Evolutionary conservation across 2,797 vertebrate genomes (phyloP).

Genomic region (Erethizon dorsatum): DNA sequence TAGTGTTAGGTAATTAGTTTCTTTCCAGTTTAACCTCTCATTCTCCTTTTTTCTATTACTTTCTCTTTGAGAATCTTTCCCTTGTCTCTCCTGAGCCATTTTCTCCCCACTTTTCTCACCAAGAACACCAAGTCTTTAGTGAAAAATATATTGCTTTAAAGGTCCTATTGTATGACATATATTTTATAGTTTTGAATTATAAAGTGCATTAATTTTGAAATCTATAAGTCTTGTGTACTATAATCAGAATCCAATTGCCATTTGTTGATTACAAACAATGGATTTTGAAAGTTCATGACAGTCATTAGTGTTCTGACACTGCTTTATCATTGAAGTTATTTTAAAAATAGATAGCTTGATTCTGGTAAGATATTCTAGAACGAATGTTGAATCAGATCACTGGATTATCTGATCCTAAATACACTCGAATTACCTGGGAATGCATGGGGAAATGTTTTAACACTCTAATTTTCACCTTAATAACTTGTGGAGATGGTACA

Average conservation of each 20-base stretch:
- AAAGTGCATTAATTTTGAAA: neutral
- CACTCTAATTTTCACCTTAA: neutral
- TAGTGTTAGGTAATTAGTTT: neutral
- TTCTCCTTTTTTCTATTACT: neutral
- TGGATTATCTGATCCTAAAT: neutral
- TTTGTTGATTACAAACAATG: neutral
- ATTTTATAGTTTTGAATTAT: slow-evolving; percentile 46
- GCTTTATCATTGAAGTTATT: neutral
- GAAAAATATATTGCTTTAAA: neutral
- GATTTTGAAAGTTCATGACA: slow-evolving; percentile 25
- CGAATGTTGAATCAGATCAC: neutral
- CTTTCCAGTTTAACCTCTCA: neutral
- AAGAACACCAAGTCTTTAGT: neutral
- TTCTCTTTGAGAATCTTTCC: neutral
- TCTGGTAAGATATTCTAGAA: neutral
- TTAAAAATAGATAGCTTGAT: neutral
- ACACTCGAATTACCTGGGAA: neutral
- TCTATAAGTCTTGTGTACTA: neutral
- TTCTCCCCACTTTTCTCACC: neutral
- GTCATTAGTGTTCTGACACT: neutral
- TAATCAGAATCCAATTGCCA: neutral
- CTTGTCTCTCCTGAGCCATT: neutral
- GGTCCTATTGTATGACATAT: neutral
- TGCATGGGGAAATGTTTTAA: neutral
- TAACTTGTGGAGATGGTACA: neutral